Percentiles rank a stretch among this genome's conserved stretches.
Conservation (phyloP, 2,113 vertebrate genomes). For the Struthidea cinerea region DNA sequence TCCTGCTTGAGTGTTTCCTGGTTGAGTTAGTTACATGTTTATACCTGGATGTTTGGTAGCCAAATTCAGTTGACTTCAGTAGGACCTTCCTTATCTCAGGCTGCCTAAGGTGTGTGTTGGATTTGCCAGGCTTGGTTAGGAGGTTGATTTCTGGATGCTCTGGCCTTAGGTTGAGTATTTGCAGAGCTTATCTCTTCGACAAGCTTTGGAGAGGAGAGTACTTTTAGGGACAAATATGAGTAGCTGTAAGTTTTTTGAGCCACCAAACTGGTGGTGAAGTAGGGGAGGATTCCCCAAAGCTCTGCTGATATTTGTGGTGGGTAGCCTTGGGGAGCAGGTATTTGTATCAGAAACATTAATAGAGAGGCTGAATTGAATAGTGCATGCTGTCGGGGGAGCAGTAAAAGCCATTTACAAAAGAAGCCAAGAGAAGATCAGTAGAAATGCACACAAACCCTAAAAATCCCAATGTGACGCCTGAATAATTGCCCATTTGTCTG, state of each 20-base stretch:
- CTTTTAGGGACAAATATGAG: not conserved
- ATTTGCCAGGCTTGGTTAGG: not conserved
- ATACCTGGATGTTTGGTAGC: not conserved
- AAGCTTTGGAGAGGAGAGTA: not conserved
- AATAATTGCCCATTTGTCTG: constrained; percentile 54
- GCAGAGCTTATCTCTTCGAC: not conserved
- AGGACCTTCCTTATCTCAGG: not conserved
- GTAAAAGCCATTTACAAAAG: constrained; percentile 57
- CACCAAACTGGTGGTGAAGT: not conserved
- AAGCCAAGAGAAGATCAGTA: constrained; percentile 50
- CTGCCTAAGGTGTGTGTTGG: not conserved
- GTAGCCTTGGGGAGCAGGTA: constrained; percentile 49
- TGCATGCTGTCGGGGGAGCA: not conserved
- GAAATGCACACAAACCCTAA: constrained; percentile 57
- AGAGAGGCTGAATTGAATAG: constrained; percentile 23
- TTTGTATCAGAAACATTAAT: constrained; percentile 51
- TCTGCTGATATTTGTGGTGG: not conserved
- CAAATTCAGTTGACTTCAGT: not conserved
- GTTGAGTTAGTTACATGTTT: not conserved
- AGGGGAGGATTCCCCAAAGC: not conserved
- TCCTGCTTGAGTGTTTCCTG: not conserved
- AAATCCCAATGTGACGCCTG: constrained; percentile 56
- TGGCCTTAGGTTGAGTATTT: not conserved
- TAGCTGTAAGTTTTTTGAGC: not conserved
- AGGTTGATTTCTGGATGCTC: not conserved